Percentiles rank a stretch among this genome's conserved stretches.
phyloP scores from a whole-genome alignment of 2,888 invertebrate species.

The Sminthurinus aureus region DNA sequence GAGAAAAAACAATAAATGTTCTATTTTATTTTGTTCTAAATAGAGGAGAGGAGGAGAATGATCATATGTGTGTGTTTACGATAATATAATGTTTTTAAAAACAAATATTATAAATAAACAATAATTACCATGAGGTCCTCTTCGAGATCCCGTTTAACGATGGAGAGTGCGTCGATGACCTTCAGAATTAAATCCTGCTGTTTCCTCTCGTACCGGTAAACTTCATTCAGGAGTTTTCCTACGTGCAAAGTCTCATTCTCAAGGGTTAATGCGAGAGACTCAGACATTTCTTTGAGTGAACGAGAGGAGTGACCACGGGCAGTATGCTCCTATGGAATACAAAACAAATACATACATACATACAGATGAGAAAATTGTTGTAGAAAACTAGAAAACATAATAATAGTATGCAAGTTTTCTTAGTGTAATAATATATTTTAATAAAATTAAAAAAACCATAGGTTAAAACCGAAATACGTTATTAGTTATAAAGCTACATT shows the following conservation, averaged over 20 bases:
- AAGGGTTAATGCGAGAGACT: slow-evolving; percentile 54
- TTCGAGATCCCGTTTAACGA: slow-evolving; percentile 78
- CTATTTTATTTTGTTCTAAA: no score
- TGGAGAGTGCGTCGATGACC: slow-evolving; percentile 77
- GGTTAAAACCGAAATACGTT: no score
- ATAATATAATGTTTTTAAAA: neutral
- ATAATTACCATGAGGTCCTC: slow-evolving; percentile 70
- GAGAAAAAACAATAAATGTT: no score
- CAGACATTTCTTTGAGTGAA: slow-evolving; percentile 57
- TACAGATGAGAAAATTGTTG: neutral
- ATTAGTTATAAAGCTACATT: no score
- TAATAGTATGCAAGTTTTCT: no score
- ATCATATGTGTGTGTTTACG: no score
- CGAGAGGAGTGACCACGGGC: slow-evolving; percentile 56
- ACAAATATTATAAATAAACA: neutral
- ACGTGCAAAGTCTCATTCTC: slow-evolving; percentile 73
- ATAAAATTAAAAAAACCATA: no score
- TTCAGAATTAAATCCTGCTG: slow-evolving; percentile 77
- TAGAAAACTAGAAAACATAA: no score
- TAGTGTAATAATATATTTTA: no score
- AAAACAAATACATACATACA: slow-evolving; percentile 2
- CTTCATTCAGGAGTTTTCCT: slow-evolving; percentile 74
- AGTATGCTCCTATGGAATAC: slow-evolving; percentile 50
- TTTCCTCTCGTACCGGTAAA: slow-evolving; percentile 74
- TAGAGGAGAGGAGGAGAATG: no score